phyloP scores from a whole-genome alignment of 2,113 vertebrate genomes.

The Brachyhypopomus occidentalis region DNA sequence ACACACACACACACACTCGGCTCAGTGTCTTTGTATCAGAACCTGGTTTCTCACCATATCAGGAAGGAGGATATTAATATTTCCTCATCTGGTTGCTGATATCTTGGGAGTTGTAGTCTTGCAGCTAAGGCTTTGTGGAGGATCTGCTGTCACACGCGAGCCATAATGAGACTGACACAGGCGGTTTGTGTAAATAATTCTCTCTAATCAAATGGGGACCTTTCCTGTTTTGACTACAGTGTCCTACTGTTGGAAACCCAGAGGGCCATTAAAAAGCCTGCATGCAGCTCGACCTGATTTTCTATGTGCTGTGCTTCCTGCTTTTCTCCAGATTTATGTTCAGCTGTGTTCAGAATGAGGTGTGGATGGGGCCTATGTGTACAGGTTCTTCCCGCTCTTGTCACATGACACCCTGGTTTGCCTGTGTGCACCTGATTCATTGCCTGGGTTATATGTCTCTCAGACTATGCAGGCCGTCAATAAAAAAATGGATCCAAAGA shows the following conservation, averaged over 20 bases:
- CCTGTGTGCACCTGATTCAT: constrained; percentile 34
- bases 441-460: constrained; percentile 25
- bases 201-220: constrained; percentile 50
- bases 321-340: constrained; percentile 45
- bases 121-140: constrained; percentile 16
- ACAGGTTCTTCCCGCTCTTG: constrained; percentile 35
- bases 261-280: constrained; percentile 37
- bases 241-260: constrained; percentile 35
- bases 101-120: constrained; percentile 50
- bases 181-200: constrained; percentile 59
- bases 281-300: constrained; percentile 39
- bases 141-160: constrained; percentile 27
- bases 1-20: background rate
- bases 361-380: constrained; percentile 28
- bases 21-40: background rate
- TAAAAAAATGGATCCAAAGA: constrained; percentile 98
- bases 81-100: constrained; percentile 35
- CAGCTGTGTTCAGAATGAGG: constrained; percentile 30
- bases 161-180: constrained; percentile 45
- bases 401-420: constrained; percentile 15
- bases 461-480: constrained; percentile 98
- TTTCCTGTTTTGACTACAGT: constrained; percentile 45
- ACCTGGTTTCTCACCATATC: constrained; percentile 10
- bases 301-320: constrained; percentile 30
- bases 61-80: constrained; percentile 46